These are phyloP conservation scores for Subacronicta megacephala DNA, from an alignment of 2,888 invertebrate species.

Conservation along the genomic window DNA sequence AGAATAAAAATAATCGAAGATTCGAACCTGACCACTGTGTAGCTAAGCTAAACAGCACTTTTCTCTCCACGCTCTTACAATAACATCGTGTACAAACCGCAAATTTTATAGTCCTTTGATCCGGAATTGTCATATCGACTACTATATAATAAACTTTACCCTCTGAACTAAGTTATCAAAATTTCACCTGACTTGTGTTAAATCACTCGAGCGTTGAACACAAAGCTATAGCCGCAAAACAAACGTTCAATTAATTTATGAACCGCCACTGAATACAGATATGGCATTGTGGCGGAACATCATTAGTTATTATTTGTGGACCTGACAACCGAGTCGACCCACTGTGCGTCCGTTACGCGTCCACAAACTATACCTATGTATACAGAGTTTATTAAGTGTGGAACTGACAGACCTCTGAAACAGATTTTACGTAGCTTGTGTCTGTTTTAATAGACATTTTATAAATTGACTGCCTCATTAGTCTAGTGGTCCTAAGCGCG, in stretches of 20 bases:
- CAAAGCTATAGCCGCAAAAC: not conserved
- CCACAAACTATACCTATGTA: not conserved
- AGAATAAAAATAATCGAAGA: no score
- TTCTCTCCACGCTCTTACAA: no score
- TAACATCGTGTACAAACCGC: no score
- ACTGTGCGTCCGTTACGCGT: not conserved
- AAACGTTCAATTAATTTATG: not conserved
- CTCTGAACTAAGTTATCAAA: not conserved
- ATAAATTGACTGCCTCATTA: no score
- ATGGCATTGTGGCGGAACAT: not conserved
- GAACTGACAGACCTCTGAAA: not conserved
- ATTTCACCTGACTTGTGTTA: not conserved
- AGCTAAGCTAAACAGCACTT: no score
- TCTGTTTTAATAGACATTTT: no score
- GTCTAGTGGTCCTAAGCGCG: no score
- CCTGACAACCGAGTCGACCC: constrained; percentile 1
- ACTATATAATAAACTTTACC: no score
- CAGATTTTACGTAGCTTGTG: not conserved
- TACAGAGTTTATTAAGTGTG: not conserved
- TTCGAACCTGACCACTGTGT: no score
- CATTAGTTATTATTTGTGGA: constrained; percentile 19
- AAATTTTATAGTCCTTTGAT: no score
- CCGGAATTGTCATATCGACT: no score
- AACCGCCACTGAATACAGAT: not conserved
- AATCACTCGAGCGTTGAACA: not conserved